These are phyloP conservation scores for Aphaenogaster rudis DNA, from an alignment of 1,140 invertebrate genomes.

Conservation along the genomic window DNA sequence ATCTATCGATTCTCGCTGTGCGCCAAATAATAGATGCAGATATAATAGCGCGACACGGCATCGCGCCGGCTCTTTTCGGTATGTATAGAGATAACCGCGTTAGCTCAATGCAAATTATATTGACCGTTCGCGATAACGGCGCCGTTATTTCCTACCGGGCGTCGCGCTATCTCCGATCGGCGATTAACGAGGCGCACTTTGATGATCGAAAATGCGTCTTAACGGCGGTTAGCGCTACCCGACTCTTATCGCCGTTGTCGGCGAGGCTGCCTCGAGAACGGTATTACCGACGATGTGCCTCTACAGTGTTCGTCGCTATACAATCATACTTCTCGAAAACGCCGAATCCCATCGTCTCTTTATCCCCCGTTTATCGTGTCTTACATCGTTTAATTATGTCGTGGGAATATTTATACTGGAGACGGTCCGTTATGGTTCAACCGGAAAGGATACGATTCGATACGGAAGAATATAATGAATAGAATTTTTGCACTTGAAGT, in stretches of 20 bases:
- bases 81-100: slow-evolving; percentile 28
- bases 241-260: slow-evolving; percentile 25
- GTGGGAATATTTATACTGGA: background rate
- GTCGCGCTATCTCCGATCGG: slow-evolving; percentile 46
- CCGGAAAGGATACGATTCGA: no score
- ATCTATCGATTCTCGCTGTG: slow-evolving; percentile 30
- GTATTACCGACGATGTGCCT: slow-evolving; percentile 15
- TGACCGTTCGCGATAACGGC: slow-evolving; percentile 29
- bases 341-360: background rate
- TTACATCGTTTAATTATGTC: background rate
- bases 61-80: background rate
- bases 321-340: slow-evolving; percentile 6
- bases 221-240: slow-evolving; percentile 18
- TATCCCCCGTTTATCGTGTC: background rate
- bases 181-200: slow-evolving; percentile 22
- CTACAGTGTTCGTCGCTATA: background rate
- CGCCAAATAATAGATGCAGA: slow-evolving; percentile 47
- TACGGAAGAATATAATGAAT: background rate
- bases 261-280: background rate
- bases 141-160: slow-evolving; percentile 46
- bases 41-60: slow-evolving; percentile 50
- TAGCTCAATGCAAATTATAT: slow-evolving; percentile 57
- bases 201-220: slow-evolving; percentile 12
- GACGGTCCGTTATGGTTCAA: background rate
- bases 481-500: background rate